A percentile compares a stretch with the other conserved stretches of the same genome.
Conservation (phyloP, 2,888 invertebrate species). For the Caenorhabditis angaria region DNA sequence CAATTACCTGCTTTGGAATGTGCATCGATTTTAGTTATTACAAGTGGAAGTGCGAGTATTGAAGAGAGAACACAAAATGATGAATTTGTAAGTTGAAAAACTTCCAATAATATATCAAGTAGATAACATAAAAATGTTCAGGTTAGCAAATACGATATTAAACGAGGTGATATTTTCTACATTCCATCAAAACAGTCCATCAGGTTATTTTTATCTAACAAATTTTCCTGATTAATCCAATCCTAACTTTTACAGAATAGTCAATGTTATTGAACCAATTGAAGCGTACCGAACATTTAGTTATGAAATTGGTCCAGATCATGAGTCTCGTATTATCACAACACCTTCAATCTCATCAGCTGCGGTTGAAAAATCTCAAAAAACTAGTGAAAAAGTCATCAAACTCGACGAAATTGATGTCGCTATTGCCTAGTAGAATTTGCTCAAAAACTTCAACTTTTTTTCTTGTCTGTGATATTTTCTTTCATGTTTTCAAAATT, state of each 20-base stretch:
- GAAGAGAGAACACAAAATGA: conserved; percentile 33
- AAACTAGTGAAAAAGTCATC: background rate
- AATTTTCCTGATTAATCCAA: background rate
- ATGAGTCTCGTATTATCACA: conserved; percentile 46
- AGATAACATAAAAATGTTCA: no score
- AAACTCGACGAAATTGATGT: background rate
- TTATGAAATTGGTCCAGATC: conserved; percentile 67
- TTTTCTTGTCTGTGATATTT: no score
- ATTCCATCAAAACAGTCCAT: conserved; percentile 58
- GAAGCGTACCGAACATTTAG: conserved; percentile 70
- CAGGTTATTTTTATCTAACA: conserved; percentile 22
- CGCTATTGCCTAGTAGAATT: background rate
- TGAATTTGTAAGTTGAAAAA: conserved; percentile 9
- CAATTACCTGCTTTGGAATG: conserved; percentile 64
- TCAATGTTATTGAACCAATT: conserved; percentile 36
- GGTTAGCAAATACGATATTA: conserved; percentile 33
- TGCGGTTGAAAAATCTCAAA: background rate
- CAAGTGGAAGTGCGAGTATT: conserved; percentile 57
- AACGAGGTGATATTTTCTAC: conserved; percentile 66
- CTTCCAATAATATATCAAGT: no score
- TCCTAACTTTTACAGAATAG: conserved; percentile 28
- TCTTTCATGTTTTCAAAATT: no score
- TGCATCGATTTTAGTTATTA: conserved; percentile 65
- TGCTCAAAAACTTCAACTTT: no score
- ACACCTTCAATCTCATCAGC: no score